Evolutionary conservation across 2,888 invertebrate species (phyloP), one percentile per base, ranked within the genome.

Genomic region (Folsomia manolachei): DNA sequence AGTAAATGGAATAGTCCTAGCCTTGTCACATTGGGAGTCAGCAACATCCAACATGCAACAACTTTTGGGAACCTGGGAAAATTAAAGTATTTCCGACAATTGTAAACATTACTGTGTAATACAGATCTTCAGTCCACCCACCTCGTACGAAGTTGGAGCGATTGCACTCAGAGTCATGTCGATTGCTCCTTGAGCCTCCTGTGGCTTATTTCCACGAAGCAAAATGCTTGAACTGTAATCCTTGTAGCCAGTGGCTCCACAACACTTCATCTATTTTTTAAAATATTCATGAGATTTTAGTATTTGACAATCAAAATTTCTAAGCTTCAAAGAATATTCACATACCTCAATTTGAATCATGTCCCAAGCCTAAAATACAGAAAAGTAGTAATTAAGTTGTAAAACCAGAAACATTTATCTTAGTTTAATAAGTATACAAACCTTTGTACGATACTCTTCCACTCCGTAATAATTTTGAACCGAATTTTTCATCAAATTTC

Each of bases 131-230:
- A n/a, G n/a, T n/a, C n/a, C n/a, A n/a, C n/a, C n/a, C n/a, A 39
- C 39, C 56, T 71, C 75, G 68, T 75, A 80, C 24, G 75, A 75
- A 14, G 71, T 70, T 56, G 71, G 72, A 62, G 66, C 71, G 60
- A 56, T 64, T 14, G 75, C 69, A 63, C 79, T 78, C 69, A 80
- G 73, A 63, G 79, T 80, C 80, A 80, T 79, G 72, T 80, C 80
- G 69, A 79, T 73, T 27, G 74, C 74, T 27, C 73, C 77, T 19
- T 68, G 27, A 51, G 75, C 73, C 21, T 73, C 71, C 11, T 65
- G 63, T 27, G 73, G 71, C 65, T 73, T 21, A 68, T 69, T 69
- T 27, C 68, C 63, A 21, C 61, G 26, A 24, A 69, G 61, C 71
- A 78, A 70, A 62, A 78, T 72, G 27, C 76, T 78, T 25, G 73